These are phyloP conservation scores for Pristionchus japonicus DNA, from an alignment of 2,888 invertebrate species.

Conservation along the genomic window DNA sequence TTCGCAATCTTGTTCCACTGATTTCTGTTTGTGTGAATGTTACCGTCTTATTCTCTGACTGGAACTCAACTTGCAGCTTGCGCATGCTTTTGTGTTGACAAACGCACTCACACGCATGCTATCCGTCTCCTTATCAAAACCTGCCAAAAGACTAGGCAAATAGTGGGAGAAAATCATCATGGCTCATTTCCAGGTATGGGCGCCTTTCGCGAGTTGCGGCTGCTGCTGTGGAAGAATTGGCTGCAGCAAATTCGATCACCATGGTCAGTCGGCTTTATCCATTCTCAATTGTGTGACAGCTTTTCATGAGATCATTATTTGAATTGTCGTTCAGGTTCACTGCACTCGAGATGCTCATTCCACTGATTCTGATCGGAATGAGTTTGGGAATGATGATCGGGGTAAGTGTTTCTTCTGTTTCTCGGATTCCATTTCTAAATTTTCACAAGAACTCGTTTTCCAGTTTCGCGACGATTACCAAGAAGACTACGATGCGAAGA, in stretches of 20 bases:
- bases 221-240: slow-evolving; percentile 71
- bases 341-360: slow-evolving; percentile 65
- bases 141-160: not conserved
- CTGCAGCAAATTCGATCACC: slow-evolving; percentile 62
- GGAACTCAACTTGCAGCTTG: too few relatives aligned
- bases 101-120: not conserved
- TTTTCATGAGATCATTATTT: not conserved
- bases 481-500: slow-evolving; percentile 51
- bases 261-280: not conserved
- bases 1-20: not conserved
- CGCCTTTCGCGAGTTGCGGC: slow-evolving; percentile 64
- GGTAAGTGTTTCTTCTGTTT: slow-evolving; percentile 49
- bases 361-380: slow-evolving; percentile 65
- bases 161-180: not conserved
- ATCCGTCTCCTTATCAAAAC: not conserved
- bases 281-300: not conserved
- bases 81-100: not conserved
- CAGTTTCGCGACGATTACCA: slow-evolving; percentile 65
- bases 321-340: slow-evolving; percentile 57
- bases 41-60: not conserved
- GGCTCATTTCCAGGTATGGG: slow-evolving; percentile 56
- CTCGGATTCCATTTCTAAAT: not conserved
- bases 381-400: slow-evolving; percentile 68
- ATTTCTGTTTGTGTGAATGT: not conserved
- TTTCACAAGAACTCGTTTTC: slow-evolving; percentile 39